Evolutionary conservation across 37 sponge, comb jelly and placozoan genomes (phyloP).

Genomic region (Eunapius fragilis): DNA sequence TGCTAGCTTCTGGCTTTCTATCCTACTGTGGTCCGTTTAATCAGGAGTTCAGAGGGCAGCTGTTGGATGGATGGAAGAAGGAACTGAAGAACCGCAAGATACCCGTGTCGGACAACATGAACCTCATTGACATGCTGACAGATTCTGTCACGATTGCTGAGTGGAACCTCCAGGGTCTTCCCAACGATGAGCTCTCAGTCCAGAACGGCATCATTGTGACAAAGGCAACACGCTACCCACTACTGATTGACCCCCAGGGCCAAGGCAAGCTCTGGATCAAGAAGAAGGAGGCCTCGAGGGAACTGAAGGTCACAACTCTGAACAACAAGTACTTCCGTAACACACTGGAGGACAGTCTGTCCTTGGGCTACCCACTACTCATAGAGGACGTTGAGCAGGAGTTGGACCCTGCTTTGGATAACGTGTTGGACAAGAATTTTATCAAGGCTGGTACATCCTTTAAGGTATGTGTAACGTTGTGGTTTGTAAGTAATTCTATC

Average conservation of each 20-base stretch:
- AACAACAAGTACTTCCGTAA: constrained; percentile 98
- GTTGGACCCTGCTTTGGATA: constrained; percentile 97
- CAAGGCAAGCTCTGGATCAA: constrained; percentile 99
- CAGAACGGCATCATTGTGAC: constrained; percentile 99
- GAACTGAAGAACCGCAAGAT: constrained; percentile 79
- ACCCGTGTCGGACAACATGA: constrained; percentile 80
- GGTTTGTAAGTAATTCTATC: neutral
- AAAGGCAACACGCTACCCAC: constrained; percentile 96
- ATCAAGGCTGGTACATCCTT: constrained; percentile 93
- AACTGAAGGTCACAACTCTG: constrained; percentile 83
- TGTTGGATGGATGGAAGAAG: constrained; percentile 89
- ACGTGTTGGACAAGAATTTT: constrained; percentile 99
- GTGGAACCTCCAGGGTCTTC: constrained; percentile 98
- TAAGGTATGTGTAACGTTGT: too few relatives aligned
- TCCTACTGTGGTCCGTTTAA: constrained; percentile 99
- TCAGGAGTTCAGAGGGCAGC: constrained; percentile 91
- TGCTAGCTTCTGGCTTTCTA: constrained; percentile 96
- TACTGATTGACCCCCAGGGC: constrained; percentile 98
- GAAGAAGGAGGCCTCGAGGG: constrained; percentile 73
- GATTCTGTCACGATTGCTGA: constrained; percentile 89
- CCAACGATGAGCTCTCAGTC: constrained; percentile 97
- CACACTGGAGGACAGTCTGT: constrained; percentile 95
- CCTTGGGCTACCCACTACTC: constrained; percentile 92
- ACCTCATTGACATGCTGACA: constrained; percentile 89
- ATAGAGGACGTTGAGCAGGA: constrained; percentile 99